Conservation (phyloP, 2,797 vertebrate species). For the Euthynnus affinis region DNA sequence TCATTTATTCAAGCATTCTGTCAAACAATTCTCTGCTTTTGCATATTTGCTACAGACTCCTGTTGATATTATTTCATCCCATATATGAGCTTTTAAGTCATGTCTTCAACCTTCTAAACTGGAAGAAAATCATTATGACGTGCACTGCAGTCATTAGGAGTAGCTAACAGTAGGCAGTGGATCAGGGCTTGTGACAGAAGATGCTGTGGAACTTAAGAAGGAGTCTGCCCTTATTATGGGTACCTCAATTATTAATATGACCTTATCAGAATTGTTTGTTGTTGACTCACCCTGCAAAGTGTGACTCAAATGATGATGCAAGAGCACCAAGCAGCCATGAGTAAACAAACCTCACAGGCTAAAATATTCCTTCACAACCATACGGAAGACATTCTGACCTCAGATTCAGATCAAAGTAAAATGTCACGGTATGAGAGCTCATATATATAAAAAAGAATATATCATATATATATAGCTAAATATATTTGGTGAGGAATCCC, state of each 20-base stretch:
- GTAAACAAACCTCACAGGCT: constrained; percentile 37
- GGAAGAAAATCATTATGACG: constrained; percentile 25
- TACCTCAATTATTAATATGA: constrained; percentile 75
- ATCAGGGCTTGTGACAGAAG: constrained; percentile 55
- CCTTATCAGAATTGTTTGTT: constrained; percentile 77
- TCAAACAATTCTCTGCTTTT: constrained; percentile 49
- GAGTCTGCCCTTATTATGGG: constrained; percentile 69
- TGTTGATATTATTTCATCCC: constrained; percentile 18
- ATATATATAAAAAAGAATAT: constrained; percentile 11
- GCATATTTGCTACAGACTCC: constrained; percentile 21
- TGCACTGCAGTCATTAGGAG: constrained; percentile 55
- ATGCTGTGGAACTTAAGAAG: constrained; percentile 57
- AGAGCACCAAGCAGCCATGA: constrained; percentile 40
- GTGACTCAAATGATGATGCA: constrained; percentile 72
- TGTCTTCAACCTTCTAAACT: constrained; percentile 48
- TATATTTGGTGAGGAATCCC: constrained; percentile 3
- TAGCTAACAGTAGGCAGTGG: constrained; percentile 38
- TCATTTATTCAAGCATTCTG: constrained; percentile 22
- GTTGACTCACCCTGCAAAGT: constrained; percentile 55
- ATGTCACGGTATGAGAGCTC: background rate
- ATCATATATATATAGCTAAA: background rate
- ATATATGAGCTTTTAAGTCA: constrained; percentile 28
- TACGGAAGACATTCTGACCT: constrained; percentile 11
- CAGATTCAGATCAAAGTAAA: constrained; percentile 11
- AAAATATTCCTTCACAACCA: constrained; percentile 21